phyloP scores from a whole-genome alignment of 2,888 invertebrate genomes.

The Augiades crinisus region DNA sequence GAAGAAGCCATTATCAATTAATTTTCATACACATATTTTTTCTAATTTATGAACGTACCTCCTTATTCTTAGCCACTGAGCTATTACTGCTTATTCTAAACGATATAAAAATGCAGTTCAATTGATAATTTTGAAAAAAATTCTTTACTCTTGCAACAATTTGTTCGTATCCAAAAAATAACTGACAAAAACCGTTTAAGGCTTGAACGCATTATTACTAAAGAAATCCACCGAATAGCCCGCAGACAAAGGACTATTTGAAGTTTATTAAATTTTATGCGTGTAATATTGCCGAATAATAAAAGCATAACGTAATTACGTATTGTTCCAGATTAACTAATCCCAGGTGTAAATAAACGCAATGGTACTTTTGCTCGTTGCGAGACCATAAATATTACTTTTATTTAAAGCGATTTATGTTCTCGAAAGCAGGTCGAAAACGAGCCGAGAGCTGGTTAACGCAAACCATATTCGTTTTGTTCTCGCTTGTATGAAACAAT shows the following conservation, averaged over 20 bases:
- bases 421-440: constrained; percentile 75
- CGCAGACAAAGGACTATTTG: constrained; percentile 18
- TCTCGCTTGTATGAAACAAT: constrained; percentile 77
- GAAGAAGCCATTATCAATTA: too few species aligned
- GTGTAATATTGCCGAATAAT: constrained; percentile 17
- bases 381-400: constrained; percentile 66
- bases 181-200: too few species aligned
- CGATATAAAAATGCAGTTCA: too few species aligned
- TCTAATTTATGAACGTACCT: too few species aligned
- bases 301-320: constrained; percentile 28
- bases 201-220: too few species aligned
- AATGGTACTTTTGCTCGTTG: constrained; percentile 54
- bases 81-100: too few species aligned
- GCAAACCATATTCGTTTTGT: constrained; percentile 73
- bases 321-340: constrained; percentile 32
- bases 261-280: constrained; percentile 17
- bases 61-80: too few species aligned
- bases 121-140: too few species aligned
- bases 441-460: constrained; percentile 76
- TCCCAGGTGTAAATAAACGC: constrained; percentile 31
- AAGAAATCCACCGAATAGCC: neutral
- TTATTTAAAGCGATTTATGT: constrained; percentile 75
- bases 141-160: too few species aligned
- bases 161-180: neutral
- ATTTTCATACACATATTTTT: too few species aligned